Percentiles rank a stretch among this genome's conserved stretches.
Conservation (phyloP, 2,113 vertebrate species). For the Indicator maculatus region DNA sequence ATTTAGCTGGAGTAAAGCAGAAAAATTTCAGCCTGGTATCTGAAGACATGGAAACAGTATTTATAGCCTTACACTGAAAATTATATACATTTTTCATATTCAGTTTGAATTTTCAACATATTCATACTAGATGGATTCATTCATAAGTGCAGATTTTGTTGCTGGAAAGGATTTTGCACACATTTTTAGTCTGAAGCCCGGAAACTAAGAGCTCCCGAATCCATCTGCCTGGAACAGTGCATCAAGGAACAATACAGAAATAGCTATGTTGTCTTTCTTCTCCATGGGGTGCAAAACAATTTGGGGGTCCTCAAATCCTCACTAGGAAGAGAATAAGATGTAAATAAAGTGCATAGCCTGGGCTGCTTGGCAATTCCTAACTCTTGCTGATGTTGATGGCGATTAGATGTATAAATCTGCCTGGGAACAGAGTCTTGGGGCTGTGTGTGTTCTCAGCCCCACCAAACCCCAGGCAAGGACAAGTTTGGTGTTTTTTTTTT, state of each 20-base stretch:
- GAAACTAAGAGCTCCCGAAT: background rate
- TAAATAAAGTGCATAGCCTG: background rate
- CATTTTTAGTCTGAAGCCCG: background rate
- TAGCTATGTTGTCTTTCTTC: rapidly evolving
- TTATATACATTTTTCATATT: background rate
- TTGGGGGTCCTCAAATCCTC: background rate
- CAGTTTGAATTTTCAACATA: background rate
- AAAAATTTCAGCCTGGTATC: background rate
- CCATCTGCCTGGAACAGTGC: rapidly evolving
- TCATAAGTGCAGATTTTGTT: background rate
- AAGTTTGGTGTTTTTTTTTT: no score
- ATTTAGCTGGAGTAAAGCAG: background rate
- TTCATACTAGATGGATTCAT: background rate
- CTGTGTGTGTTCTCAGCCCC: background rate
- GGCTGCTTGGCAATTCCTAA: background rate
- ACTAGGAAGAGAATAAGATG: background rate
- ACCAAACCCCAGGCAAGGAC: background rate
- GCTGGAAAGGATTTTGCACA: background rate
- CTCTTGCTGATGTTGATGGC: background rate
- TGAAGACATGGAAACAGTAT: background rate
- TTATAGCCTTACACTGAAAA: background rate
- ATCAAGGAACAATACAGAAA: background rate
- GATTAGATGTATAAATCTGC: background rate
- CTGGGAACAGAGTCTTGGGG: background rate
- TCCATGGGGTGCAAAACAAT: background rate